Evolutionary conservation across 2,113 vertebrate species (phyloP).

Genomic region (Tamias sibiricus): DNA sequence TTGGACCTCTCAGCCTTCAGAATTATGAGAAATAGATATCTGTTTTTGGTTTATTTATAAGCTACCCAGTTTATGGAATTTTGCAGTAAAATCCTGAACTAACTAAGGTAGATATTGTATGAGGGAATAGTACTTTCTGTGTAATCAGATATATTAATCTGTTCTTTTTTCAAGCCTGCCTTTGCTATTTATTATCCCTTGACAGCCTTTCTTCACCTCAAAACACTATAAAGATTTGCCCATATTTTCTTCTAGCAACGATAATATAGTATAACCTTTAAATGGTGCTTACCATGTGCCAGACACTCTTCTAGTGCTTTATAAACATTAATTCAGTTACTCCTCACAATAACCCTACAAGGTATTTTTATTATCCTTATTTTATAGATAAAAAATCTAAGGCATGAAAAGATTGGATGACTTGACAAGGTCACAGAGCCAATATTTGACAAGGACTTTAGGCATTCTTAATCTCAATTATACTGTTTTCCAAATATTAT

Average conservation of each 20-base stretch:
- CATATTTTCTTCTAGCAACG: slow-evolving; percentile 31
- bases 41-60: not conserved
- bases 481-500: not conserved
- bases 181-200: slow-evolving; percentile 38
- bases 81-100: not conserved
- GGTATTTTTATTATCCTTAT: not conserved
- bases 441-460: not conserved
- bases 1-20: not conserved
- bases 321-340: not conserved
- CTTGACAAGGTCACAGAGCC: slow-evolving; percentile 28
- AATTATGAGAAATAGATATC: not conserved
- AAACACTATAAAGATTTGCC: not conserved
- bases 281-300: not conserved
- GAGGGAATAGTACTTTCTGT: not conserved
- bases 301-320: slow-evolving; percentile 12
- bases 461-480: not conserved
- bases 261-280: not conserved
- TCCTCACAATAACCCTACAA: not conserved
- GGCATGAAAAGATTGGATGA: not conserved
- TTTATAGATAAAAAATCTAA: not conserved
- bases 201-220: not conserved
- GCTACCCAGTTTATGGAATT: not conserved
- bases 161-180: not conserved
- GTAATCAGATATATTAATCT: not conserved
- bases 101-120: not conserved